Evolutionary conservation across 2,113 vertebrate species (phyloP).

Genomic region (Cyanoramphus novaezelandiae): DNA sequence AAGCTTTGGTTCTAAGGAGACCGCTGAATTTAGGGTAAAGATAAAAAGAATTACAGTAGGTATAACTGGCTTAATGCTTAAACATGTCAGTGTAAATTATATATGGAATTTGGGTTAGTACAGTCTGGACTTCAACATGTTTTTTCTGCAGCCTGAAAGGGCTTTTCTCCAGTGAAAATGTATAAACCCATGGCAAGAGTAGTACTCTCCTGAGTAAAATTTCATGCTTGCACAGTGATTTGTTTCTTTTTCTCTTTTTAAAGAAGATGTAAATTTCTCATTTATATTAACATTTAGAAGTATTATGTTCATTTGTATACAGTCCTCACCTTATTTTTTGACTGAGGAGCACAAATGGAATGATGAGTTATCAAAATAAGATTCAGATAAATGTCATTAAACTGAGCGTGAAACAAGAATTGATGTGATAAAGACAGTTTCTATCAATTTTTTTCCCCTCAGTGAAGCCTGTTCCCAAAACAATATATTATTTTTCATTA

Average conservation of each 20-base stretch:
- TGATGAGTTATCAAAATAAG: not conserved
- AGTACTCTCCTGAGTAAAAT: not conserved
- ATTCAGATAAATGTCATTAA: not conserved
- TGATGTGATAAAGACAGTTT: not conserved
- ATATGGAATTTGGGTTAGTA: not conserved
- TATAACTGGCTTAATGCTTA: not conserved
- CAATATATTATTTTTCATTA: not conserved
- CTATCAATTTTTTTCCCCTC: not conserved
- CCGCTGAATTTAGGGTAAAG: not conserved
- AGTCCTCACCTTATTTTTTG: not conserved
- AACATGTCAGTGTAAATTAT: not conserved
- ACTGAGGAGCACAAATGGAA: not conserved
- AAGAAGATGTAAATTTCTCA: not conserved
- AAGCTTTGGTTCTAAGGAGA: not conserved
- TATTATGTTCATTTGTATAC: not conserved
- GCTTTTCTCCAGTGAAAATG: not conserved
- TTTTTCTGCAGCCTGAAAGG: not conserved
- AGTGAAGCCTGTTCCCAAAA: not conserved
- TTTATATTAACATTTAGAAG: not conserved
- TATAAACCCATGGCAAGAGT: not conserved
- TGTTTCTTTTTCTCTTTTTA: not conserved
- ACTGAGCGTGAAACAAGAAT: not conserved
- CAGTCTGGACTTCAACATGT: not conserved
- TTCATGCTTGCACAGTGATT: not conserved
- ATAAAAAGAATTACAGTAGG: not conserved